These are phyloP conservation scores for Daboia siamensis DNA, from an alignment of 2,113 vertebrate species.

Conservation along the genomic window DNA sequence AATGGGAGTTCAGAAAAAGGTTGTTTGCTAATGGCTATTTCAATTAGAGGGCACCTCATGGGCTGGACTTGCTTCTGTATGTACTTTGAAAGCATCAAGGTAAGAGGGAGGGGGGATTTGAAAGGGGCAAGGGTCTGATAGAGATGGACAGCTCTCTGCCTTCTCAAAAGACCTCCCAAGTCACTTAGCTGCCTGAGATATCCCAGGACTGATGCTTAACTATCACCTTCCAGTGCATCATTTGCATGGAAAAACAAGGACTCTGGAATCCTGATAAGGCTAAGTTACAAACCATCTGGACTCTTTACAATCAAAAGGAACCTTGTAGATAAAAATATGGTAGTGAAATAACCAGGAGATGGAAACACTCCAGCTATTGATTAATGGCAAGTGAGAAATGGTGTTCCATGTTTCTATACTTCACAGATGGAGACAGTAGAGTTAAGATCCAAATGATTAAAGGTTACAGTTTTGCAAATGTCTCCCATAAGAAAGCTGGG, in stretches of 20 bases:
- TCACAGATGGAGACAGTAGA: conserved; percentile 39
- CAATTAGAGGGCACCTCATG: conserved; percentile 60
- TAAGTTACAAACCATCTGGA: conserved; percentile 48
- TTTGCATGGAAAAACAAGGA: conserved; percentile 25
- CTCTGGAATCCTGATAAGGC: conserved; percentile 1
- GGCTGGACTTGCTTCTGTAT: conserved; percentile 59
- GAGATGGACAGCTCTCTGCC: conserved; percentile 38
- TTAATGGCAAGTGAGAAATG: conserved; percentile 50
- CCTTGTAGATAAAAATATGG: not conserved
- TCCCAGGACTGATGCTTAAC: conserved; percentile 46
- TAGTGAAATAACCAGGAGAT: conserved; percentile 32
- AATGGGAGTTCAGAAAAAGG: conserved; percentile 47
- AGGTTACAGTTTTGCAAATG: conserved; percentile 60
- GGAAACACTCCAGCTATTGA: conserved; percentile 56
- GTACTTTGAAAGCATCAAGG: conserved; percentile 34
- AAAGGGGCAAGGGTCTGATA: conserved; percentile 21
- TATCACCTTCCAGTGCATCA: conserved; percentile 35
- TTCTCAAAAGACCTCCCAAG: conserved; percentile 37
- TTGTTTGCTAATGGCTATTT: conserved; percentile 46
- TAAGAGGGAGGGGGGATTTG: conserved; percentile 1
- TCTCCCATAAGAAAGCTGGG: conserved; percentile 62
- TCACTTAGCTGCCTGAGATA: conserved; percentile 52
- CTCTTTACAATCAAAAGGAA: conserved; percentile 17
- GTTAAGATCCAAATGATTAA: conserved; percentile 66
- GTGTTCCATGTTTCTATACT: conserved; percentile 56